Percentiles rank a stretch among this genome's conserved stretches.
These are phyloP conservation scores for Pangasius krempfi DNA, from an alignment of 2,797 vertebrate genomes.

Conservation along the genomic window DNA sequence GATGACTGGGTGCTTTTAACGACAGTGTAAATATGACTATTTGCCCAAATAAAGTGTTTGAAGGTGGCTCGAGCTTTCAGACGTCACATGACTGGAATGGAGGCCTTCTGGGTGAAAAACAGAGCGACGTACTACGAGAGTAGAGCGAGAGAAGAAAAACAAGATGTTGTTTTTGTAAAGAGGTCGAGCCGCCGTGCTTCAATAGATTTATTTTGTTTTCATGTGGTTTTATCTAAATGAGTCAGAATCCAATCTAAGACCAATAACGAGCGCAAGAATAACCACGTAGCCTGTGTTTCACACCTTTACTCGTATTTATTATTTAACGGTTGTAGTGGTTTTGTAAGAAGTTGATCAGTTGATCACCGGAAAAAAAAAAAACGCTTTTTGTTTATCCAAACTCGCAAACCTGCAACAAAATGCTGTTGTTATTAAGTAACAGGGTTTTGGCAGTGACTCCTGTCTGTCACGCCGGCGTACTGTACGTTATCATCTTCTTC, in stretches of 20 bases:
- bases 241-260: neutral
- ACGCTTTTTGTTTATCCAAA: neutral
- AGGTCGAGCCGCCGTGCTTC: neutral
- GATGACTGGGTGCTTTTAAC: neutral
- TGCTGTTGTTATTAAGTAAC: neutral
- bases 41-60: neutral
- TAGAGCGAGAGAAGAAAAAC: neutral
- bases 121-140: neutral
- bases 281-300: neutral
- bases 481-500: neutral
- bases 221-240: conserved; percentile 8
- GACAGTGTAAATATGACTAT: conserved; percentile 13
- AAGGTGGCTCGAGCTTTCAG: neutral
- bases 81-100: neutral
- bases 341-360: neutral
- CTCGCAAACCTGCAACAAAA: neutral
- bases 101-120: neutral
- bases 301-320: neutral
- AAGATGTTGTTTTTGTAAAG: neutral
- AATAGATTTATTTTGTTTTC: neutral
- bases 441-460: neutral
- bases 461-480: neutral
- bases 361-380: neutral
- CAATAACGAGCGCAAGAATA: neutral
- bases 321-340: neutral